Percentiles rank a stretch among this genome's conserved stretches.
Evolutionary conservation across 2,888 invertebrate genomes (phyloP).

Genomic region (Megastigmus dorsalis): DNA sequence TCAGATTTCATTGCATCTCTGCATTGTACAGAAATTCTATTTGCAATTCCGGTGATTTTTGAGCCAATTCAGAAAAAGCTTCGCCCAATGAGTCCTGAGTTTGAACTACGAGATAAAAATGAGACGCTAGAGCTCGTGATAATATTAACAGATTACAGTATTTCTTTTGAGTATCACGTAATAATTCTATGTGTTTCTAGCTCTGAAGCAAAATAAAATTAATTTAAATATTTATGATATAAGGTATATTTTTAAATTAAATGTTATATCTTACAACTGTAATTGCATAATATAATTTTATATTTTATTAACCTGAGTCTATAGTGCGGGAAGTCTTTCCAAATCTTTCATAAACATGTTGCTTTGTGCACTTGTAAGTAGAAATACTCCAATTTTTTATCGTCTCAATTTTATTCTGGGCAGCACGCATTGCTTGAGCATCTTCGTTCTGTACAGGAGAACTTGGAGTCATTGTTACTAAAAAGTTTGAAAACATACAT

Average conservation of each 20-base stretch:
- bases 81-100: conserved; percentile 93
- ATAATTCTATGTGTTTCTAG: conserved; percentile 93
- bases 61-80: conserved; percentile 95
- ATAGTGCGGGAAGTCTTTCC: conserved; percentile 95
- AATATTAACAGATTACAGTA: conserved; percentile 91
- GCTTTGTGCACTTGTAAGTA: conserved; percentile 98
- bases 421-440: conserved; percentile 79
- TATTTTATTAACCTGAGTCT: conserved; percentile 82
- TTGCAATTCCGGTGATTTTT: conserved; percentile 96
- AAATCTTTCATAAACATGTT: conserved; percentile 95
- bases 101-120: conserved; percentile 91
- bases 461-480: conserved; percentile 73
- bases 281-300: conserved; percentile 3
- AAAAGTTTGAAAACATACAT: too few species aligned
- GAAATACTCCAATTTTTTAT: conserved; percentile 98
- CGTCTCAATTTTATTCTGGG: conserved; percentile 91
- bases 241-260: too few species aligned
- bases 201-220: too few species aligned
- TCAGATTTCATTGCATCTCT: conserved; percentile 94
- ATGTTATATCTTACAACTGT: too few species aligned
- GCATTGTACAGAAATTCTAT: conserved; percentile 96
- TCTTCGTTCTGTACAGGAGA: conserved; percentile 81
- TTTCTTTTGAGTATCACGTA: conserved; percentile 96
- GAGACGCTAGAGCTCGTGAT: conserved; percentile 88
- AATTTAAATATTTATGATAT: too few species aligned